Evolutionary conservation across 2,113 vertebrate genomes (phyloP).

Genomic region (Lophotis ruficrista): DNA sequence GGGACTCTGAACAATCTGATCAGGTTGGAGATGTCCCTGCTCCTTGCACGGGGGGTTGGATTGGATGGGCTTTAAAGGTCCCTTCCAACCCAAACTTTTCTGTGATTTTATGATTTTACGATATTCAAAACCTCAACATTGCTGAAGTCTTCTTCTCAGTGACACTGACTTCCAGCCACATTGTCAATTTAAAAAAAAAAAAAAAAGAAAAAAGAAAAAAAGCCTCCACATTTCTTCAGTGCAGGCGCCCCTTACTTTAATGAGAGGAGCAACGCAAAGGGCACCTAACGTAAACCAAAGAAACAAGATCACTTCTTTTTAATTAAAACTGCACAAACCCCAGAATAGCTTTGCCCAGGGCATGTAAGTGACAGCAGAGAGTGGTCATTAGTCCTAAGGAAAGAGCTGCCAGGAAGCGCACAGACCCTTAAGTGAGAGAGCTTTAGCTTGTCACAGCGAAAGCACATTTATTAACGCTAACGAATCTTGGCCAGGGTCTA

Average conservation of each 20-base stretch:
- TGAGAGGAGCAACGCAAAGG: not conserved
- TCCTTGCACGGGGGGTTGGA: no score
- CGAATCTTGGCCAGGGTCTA: not conserved
- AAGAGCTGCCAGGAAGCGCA: not conserved
- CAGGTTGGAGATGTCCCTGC: no score
- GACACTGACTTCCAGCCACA: not conserved
- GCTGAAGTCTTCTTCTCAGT: not conserved
- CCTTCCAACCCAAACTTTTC: no score
- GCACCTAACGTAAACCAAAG: not conserved
- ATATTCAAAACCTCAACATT: not conserved
- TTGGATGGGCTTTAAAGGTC: no score
- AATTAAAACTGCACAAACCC: not conserved
- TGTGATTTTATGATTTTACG: no score
- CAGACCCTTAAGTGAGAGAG: not conserved
- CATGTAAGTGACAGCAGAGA: not conserved
- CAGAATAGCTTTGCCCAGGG: not conserved
- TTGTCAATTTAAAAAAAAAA: not conserved
- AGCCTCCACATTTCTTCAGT: not conserved
- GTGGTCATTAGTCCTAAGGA: not conserved
- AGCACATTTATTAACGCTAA: conserved; percentile 34
- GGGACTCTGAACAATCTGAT: no score
- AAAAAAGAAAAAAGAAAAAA: not conserved
- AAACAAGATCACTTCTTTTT: not conserved
- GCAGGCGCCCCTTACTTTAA: not conserved
- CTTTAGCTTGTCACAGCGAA: not conserved